Evolutionary conservation across 2,113 vertebrate species (phyloP).

Genomic region (Thamnophis sirtalis): DNA sequence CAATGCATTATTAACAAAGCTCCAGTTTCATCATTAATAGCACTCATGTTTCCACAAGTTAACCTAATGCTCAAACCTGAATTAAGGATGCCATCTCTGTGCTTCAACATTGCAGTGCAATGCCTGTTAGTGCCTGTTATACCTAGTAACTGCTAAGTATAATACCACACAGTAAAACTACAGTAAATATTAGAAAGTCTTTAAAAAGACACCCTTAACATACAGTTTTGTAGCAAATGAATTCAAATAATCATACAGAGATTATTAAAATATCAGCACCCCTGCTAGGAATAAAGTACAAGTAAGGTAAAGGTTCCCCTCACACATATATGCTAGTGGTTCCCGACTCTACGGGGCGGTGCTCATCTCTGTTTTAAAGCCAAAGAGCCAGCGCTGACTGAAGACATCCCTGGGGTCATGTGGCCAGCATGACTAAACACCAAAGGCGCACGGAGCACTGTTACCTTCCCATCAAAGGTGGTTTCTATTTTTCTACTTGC

Average conservation of each 20-base stretch:
- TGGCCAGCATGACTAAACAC: too few relatives aligned
- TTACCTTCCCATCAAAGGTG: too few relatives aligned
- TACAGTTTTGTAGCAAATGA: conserved; percentile 17
- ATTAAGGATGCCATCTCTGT: not conserved
- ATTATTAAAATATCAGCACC: not conserved
- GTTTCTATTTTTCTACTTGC: too few relatives aligned
- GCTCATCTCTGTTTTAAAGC: too few relatives aligned
- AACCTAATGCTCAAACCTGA: conserved; percentile 41
- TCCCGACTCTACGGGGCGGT: too few relatives aligned
- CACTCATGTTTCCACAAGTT: conserved; percentile 39
- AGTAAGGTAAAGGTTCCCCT: too few relatives aligned
- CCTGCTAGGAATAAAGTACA: not conserved
- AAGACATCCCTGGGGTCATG: too few relatives aligned
- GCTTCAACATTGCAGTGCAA: not conserved
- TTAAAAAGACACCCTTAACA: conserved; percentile 29
- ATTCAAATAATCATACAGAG: not conserved
- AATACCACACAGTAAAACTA: not conserved
- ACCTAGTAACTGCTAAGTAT: not conserved
- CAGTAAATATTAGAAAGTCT: conserved; percentile 32
- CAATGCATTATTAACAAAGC: conserved; percentile 57
- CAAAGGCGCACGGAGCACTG: too few relatives aligned
- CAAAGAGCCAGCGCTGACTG: too few relatives aligned
- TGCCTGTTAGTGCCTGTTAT: not conserved
- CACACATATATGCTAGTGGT: too few relatives aligned
- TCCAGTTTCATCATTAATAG: conserved; percentile 53